These are phyloP conservation scores for Peromyscus attwateri DNA, from an alignment of 2,797 vertebrate genomes.

Conservation along the genomic window DNA sequence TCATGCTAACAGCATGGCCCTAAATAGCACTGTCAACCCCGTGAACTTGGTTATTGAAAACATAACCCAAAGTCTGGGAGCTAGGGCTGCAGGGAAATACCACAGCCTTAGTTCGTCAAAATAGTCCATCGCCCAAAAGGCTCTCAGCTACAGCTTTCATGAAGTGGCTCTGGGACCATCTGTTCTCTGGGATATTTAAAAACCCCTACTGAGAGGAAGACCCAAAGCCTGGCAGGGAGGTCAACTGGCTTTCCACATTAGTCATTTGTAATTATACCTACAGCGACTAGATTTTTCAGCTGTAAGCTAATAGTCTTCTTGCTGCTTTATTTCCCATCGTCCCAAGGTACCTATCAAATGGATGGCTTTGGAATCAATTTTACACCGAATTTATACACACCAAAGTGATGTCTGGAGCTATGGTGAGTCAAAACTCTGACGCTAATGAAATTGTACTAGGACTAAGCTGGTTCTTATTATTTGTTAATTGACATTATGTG, in stretches of 20 bases:
- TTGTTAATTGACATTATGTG: neutral
- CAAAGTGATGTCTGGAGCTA: conserved; percentile 99
- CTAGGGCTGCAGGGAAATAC: rapidly evolving
- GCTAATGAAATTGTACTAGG: neutral
- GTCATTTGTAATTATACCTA: neutral
- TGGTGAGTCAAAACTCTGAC: conserved; percentile 88
- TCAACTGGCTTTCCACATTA: neutral
- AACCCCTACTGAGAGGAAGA: too few species aligned
- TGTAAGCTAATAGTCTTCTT: neutral
- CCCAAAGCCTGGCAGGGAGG: rapidly evolving
- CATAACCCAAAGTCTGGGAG: too few species aligned
- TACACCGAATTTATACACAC: conserved; percentile 96
- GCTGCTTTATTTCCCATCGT: conserved; percentile 28
- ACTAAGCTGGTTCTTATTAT: neutral
- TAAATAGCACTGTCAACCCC: neutral
- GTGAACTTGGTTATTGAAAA: neutral
- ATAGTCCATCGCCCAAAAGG: rapidly evolving
- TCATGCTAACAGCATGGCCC: neutral
- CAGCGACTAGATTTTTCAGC: neutral
- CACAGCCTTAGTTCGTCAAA: neutral
- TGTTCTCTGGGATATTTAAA: neutral
- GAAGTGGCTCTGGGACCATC: neutral
- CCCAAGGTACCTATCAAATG: conserved; percentile 97
- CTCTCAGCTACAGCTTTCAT: neutral
- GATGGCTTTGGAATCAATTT: conserved; percentile 98